Conservation (phyloP, 2,113 vertebrate species). For the Spea bombifrons region DNA sequence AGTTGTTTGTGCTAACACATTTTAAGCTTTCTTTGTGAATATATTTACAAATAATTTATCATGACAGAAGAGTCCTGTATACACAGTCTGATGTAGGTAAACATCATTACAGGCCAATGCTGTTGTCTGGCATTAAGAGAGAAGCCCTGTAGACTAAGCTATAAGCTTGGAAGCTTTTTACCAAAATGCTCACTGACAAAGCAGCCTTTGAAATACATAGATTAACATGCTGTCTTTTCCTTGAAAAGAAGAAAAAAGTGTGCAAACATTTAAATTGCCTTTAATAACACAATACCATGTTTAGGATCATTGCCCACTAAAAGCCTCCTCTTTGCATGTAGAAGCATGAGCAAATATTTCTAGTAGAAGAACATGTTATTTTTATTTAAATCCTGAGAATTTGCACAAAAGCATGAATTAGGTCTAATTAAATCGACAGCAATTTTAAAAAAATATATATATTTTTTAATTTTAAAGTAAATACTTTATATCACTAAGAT, state of each 20-base stretch:
- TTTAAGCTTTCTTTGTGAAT: too few relatives aligned
- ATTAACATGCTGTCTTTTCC: slow-evolving; percentile 13
- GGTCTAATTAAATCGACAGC: background rate
- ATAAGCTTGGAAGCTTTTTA: slow-evolving; percentile 46
- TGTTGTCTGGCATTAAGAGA: slow-evolving; percentile 43
- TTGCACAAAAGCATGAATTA: slow-evolving; percentile 6
- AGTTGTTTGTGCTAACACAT: too few relatives aligned
- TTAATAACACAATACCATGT: slow-evolving; percentile 26
- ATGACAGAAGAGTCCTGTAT: slow-evolving; percentile 56
- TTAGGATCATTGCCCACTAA: slow-evolving; percentile 5
- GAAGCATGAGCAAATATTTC: slow-evolving; percentile 43
- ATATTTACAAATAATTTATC: slow-evolving; percentile 47
- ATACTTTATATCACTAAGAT: slow-evolving; percentile 43
- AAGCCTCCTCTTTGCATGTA: background rate
- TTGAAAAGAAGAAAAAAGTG: slow-evolving; percentile 4
- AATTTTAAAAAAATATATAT: slow-evolving; percentile 31
- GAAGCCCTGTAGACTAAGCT: background rate
- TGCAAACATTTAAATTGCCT: slow-evolving; percentile 37
- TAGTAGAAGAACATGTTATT: slow-evolving; percentile 24
- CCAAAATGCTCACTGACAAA: slow-evolving; percentile 46
- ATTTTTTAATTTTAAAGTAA: slow-evolving; percentile 50
- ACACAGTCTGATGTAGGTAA: slow-evolving; percentile 57
- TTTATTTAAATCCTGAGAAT: slow-evolving; percentile 48
- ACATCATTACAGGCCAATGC: slow-evolving; percentile 50
- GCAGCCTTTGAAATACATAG: slow-evolving; percentile 50